Evolutionary conservation across 2,797 vertebrate species (phyloP).

Genomic region (Pterois miles): DNA sequence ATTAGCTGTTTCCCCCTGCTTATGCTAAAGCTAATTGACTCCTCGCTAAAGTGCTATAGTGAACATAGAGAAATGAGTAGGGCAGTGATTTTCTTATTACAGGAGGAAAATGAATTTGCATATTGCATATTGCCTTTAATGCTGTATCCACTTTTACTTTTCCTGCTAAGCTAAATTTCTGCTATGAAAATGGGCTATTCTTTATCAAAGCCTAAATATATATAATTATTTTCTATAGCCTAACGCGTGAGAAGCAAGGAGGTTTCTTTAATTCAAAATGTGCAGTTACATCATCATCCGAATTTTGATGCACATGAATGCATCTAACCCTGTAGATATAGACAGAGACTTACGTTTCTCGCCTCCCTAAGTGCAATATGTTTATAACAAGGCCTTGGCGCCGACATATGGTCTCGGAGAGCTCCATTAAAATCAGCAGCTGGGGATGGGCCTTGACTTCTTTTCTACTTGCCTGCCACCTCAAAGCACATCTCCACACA

Average conservation of each 20-base stretch:
- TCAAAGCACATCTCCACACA: constrained; percentile 54
- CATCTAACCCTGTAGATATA: neutral
- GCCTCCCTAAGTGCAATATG: constrained; percentile 33
- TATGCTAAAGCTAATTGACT: neutral
- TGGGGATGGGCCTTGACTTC: constrained; percentile 47
- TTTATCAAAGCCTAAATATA: neutral
- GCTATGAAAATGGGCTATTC: neutral
- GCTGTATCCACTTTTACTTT: neutral
- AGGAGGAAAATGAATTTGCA: no score
- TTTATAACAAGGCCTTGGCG: constrained; percentile 48
- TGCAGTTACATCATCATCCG: neutral
- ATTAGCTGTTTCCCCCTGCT: neutral
- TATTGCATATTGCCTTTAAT: no score
- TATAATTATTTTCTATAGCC: neutral
- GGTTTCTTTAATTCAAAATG: neutral
- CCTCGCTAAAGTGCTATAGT: neutral
- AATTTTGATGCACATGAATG: neutral
- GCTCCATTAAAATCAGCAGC: constrained; percentile 70
- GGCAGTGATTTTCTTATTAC: neutral
- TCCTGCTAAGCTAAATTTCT: neutral
- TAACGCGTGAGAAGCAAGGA: neutral
- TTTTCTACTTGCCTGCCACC: constrained; percentile 35
- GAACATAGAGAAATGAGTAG: neutral
- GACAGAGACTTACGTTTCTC: neutral
- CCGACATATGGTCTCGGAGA: constrained; percentile 54